Percentiles rank a stretch among this genome's conserved stretches.
Evolutionary conservation across 1,140 invertebrate genomes (phyloP).

Genomic region (Ericerus pela): DNA sequence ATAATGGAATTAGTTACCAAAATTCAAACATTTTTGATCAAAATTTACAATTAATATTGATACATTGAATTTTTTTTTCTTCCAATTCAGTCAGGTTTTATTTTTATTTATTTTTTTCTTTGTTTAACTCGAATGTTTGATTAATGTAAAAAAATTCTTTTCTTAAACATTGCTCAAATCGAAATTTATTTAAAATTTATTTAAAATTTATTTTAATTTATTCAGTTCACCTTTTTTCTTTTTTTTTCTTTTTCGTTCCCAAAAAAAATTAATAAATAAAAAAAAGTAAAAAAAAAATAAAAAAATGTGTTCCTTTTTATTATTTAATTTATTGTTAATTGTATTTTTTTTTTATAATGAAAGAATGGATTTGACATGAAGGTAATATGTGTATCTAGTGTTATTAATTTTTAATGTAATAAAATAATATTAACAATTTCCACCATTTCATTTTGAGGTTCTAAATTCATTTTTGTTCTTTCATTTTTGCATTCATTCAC

Average conservation of each 20-base stretch:
- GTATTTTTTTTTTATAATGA: constrained; percentile 8
- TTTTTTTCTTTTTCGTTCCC: neutral
- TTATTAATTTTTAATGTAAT: constrained; percentile 13
- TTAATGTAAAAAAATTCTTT: constrained; percentile 1
- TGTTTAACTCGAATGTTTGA: neutral
- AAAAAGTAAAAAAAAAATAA: constrained; percentile 6
- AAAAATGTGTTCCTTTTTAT: constrained; percentile 10
- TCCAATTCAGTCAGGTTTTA: neutral
- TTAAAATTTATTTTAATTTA: neutral
- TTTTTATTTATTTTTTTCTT: neutral
- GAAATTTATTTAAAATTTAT: constrained; percentile 3
- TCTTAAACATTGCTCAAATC: constrained; percentile 10
- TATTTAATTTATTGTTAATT: constrained; percentile 11
- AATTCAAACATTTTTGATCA: constrained; percentile 4
- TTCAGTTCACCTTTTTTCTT: constrained; percentile 1
- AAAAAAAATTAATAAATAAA: constrained; percentile 6
- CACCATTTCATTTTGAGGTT: neutral
- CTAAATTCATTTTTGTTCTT: too few relatives aligned
- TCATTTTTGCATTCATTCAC: too few relatives aligned
- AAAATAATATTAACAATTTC: constrained; percentile 11
- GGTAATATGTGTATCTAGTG: constrained; percentile 12
- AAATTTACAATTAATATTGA: neutral
- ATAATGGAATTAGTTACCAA: constrained; percentile 6
- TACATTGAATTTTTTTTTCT: neutral
- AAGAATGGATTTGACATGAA: constrained; percentile 9